Conservation (phyloP, 2,797 vertebrate genomes). For the Poecilia velifera region DNA sequence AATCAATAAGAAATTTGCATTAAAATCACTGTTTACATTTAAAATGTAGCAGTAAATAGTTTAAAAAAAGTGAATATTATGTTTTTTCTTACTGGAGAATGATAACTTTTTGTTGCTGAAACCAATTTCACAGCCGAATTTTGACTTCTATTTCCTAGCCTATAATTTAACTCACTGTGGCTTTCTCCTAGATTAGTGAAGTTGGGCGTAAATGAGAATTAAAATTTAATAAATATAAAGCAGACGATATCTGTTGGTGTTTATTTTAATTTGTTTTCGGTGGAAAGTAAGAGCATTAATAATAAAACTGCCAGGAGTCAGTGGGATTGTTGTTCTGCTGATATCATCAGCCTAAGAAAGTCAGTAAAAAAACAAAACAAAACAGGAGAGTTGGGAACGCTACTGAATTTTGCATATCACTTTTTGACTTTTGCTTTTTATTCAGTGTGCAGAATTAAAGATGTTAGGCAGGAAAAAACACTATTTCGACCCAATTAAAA, state of each 20-base stretch:
- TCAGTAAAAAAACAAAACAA: not conserved
- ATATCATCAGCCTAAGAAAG: not conserved
- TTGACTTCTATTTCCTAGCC: not conserved
- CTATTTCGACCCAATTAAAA: slow-evolving; percentile 64
- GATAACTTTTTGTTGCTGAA: not conserved
- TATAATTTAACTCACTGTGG: not conserved
- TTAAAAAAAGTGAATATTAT: not conserved
- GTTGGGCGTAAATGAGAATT: not conserved
- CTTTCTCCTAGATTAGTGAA: not conserved
- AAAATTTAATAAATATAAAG: not conserved
- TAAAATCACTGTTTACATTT: not conserved
- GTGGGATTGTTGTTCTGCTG: not conserved
- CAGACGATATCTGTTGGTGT: not conserved
- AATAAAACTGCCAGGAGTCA: slow-evolving; percentile 3
- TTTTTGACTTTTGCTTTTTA: slow-evolving; percentile 27
- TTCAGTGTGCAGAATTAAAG: slow-evolving; percentile 15
- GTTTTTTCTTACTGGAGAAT: too few relatives aligned
- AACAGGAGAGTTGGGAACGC: slow-evolving; percentile 4
- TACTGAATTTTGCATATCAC: slow-evolving; percentile 23
- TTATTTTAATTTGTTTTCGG: slow-evolving; percentile 14
- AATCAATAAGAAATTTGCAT: not conserved
- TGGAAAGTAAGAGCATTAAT: slow-evolving; percentile 2
- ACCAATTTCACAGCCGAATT: not conserved
- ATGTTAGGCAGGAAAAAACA: slow-evolving; percentile 20
- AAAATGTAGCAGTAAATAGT: not conserved